Conservation (phyloP, 1,140 invertebrate species). For the Parasteatoda tepidariorum region DNA sequence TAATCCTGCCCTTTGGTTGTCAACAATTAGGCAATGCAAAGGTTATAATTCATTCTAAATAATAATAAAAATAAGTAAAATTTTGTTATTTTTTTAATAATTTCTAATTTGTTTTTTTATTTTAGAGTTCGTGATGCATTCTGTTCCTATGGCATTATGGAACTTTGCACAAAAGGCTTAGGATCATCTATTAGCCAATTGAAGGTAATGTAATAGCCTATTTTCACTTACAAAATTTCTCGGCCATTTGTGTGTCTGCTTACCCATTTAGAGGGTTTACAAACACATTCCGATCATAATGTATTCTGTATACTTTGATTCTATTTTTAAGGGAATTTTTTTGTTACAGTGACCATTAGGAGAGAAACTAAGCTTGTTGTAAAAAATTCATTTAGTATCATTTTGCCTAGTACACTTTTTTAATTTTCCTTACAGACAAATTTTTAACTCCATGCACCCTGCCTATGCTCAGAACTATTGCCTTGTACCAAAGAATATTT, state of each 20-base stretch:
- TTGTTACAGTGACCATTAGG: not conserved
- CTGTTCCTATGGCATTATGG: constrained; percentile 99
- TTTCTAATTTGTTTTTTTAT: not conserved
- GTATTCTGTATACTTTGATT: not conserved
- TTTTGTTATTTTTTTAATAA: no score
- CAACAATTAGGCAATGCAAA: constrained; percentile 95
- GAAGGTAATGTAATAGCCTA: constrained; percentile 73
- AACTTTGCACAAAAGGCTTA: constrained; percentile 95
- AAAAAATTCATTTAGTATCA: no score
- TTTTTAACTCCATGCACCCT: no score
- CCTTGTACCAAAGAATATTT: no score
- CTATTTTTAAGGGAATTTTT: not conserved
- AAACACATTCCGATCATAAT: not conserved
- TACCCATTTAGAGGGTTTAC: not conserved
- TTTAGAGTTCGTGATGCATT: constrained; percentile 92
- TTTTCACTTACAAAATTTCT: constrained; percentile 63
- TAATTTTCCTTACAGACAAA: no score
- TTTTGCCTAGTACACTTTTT: no score
- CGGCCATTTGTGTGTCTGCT: not conserved
- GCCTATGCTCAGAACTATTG: no score
- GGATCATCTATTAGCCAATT: constrained; percentile 89
- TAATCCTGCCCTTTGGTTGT: constrained; percentile 95
- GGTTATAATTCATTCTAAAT: constrained; percentile 64
- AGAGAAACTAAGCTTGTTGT: no score
- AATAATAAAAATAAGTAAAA: no score